Percentiles rank a stretch among this genome's conserved stretches.
Evolutionary conservation across 2,888 invertebrate species (phyloP).

Genomic region (Nephrotoma appendiculata): DNA sequence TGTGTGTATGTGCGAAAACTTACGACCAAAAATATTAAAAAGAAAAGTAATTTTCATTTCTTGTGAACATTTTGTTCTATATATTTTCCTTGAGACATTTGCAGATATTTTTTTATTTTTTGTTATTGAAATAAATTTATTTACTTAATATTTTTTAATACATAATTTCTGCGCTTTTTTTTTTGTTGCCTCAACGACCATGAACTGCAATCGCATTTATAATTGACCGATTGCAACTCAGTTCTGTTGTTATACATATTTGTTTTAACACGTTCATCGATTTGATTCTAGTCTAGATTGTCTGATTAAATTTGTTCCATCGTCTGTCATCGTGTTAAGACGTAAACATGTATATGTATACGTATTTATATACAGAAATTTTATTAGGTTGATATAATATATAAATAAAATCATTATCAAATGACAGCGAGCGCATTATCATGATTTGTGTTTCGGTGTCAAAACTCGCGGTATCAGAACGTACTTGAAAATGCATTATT

Average conservation of each 20-base stretch:
- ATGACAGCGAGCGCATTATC: not conserved
- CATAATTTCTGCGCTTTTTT: not conserved
- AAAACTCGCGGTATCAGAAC: not conserved
- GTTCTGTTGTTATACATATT: not conserved
- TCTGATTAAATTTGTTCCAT: not conserved
- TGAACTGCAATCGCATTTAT: not conserved
- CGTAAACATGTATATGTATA: not conserved
- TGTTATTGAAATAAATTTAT: not conserved
- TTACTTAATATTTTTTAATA: not conserved
- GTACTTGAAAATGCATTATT: not conserved
- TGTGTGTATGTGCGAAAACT: not conserved
- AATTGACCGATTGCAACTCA: not conserved
- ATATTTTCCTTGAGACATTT: not conserved
- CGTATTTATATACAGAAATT: not conserved
- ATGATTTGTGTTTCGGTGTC: not conserved
- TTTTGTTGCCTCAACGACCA: not conserved
- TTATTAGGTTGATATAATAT: not conserved
- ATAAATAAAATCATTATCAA: not conserved
- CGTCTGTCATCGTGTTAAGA: not conserved
- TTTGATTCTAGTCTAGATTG: not conserved
- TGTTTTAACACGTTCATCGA: not conserved
- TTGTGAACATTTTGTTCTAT: not conserved
- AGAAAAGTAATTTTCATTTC: not conserved
- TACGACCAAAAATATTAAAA: not conserved
- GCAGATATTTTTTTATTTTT: not conserved